Base-by-base conservation (phyloP, 2,113 vertebrate species). In the Chamaetylas fuelleborni region DNA sequence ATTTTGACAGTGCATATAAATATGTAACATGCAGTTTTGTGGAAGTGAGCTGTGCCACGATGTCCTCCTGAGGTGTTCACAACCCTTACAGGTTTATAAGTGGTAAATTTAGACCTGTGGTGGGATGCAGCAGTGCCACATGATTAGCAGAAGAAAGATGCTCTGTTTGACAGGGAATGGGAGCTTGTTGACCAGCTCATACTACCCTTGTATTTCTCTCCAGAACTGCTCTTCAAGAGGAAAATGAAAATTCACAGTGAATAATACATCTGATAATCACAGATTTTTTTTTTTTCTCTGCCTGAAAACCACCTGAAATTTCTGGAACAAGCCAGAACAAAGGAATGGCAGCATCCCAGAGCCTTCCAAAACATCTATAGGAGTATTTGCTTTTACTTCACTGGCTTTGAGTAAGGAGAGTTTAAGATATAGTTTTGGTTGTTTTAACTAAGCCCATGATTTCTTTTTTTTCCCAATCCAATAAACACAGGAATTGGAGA, bases 1-100 rank as follows among this genome's bases (percentile, higher is more conserved):
- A 88, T 95, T 95, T 96, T 93, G 77, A 90, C 95, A 95, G 86
- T 79, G 72, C 90, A 94, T 96, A 96, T 88, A 92, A 95, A 92
- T 93, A 96, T n/a, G 60, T 96, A 78, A 53, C 79, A 38, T 84
- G 67, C 53, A 93, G 90, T 71, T 94, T 58, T 51, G 58, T 90
- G 88, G 57, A 94, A 94, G 74, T 81, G 93, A 77, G 79, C 60
- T 90, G 71, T 88, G 65, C 82, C 66, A 71, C 0, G 1, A 29
- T 89, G 89, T 94, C 83, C 83, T 94, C 74, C 34, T 73, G 71
- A 48, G 56, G 60, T 48, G 51, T 86, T 95, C 86, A 81, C 71
- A 94, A 17, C 69, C 51, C n/a, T 71, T 74, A 17, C 38, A 60
- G 76, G 61, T 88, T 94, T 80, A 36, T 74, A 83, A 90, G 67